Conservation (phyloP, 1,140 invertebrate species). For the Ooceraea biroi region DNA sequence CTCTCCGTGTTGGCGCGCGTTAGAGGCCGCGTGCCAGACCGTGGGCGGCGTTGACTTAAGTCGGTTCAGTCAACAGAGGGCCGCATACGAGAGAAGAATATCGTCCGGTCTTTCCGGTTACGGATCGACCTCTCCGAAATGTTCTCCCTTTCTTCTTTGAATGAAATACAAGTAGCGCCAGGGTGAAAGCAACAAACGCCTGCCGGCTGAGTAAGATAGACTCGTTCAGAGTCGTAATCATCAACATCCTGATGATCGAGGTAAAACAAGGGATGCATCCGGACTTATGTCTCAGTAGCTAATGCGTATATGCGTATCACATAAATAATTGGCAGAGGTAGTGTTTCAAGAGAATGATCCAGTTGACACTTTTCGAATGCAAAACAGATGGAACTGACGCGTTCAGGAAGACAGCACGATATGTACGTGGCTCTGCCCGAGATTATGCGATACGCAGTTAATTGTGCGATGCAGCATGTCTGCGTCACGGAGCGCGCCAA, state of each 20-base stretch:
- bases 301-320: background rate
- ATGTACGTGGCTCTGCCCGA: background rate
- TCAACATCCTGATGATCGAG: background rate
- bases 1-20: slow-evolving; percentile 42
- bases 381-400: background rate
- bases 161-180: slow-evolving; percentile 1
- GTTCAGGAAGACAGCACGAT: background rate
- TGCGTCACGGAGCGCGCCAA: background rate
- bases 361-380: background rate
- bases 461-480: background rate
- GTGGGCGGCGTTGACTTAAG: slow-evolving; percentile 74
- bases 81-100: slow-evolving; percentile 71
- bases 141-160: slow-evolving; percentile 11
- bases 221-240: background rate
- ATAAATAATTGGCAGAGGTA: background rate
- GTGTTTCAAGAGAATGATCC: background rate
- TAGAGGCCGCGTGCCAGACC: slow-evolving; percentile 64
- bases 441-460: slow-evolving; percentile 2
- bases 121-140: background rate
- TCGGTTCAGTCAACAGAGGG: slow-evolving; percentile 74
- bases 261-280: background rate
- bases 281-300: too few species aligned
- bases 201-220: background rate
- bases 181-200: slow-evolving; percentile 15
- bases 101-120: slow-evolving; percentile 21